A percentile compares a stretch with the other conserved stretches of the same genome.
phyloP scores from a whole-genome alignment of 2,797 vertebrate genomes.

The Agapornis canus region DNA sequence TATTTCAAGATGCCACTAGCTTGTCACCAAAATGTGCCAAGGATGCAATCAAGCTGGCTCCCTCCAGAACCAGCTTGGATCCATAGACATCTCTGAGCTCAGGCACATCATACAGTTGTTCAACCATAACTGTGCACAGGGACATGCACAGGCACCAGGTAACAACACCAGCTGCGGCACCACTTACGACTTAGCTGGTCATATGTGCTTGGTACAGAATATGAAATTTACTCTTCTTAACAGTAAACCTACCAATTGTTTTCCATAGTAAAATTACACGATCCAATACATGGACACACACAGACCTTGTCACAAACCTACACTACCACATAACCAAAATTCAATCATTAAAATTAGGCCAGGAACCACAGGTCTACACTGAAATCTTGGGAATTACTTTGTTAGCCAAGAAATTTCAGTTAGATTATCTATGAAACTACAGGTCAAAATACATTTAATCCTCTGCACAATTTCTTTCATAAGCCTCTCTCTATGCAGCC shows the following conservation, averaged over 20 bases:
- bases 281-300: rapidly evolving
- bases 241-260: neutral
- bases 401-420: neutral
- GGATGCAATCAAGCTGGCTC: neutral
- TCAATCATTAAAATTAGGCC: neutral
- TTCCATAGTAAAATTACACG: neutral
- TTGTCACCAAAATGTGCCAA: neutral
- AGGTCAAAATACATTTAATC: neutral
- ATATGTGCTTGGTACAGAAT: neutral
- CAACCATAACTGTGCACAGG: neutral
- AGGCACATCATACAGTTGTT: neutral
- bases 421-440: neutral
- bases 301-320: neutral
- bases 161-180: neutral
- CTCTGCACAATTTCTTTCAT: neutral
- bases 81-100: neutral
- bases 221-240: neutral
- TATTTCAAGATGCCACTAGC: neutral
- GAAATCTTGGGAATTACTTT: neutral
- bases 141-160: neutral
- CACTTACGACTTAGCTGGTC: neutral
- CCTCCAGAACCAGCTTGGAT: neutral
- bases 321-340: neutral
- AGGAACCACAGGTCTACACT: neutral
- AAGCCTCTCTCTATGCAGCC: neutral